A percentile compares a stretch with the other conserved stretches of the same genome.
Evolutionary conservation across 2,888 invertebrate genomes (phyloP).

Genomic region (Eupithecia exiguata): DNA sequence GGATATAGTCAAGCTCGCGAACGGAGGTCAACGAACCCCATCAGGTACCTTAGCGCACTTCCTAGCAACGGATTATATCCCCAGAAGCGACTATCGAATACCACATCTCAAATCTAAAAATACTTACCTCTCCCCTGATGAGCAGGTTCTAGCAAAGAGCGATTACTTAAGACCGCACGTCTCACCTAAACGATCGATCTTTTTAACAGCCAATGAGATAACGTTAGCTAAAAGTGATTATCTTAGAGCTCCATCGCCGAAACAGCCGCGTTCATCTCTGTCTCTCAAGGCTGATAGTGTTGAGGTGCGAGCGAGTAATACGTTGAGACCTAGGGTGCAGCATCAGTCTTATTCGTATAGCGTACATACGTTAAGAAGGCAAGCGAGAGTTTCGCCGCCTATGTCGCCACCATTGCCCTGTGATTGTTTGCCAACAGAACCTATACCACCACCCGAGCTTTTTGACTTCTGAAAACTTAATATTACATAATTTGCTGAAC

Average conservation of each 20-base stretch:
- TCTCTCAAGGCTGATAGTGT: conserved; percentile 64
- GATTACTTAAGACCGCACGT: conserved; percentile 37
- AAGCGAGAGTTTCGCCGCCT: conserved; percentile 53
- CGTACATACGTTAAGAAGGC: conserved; percentile 61
- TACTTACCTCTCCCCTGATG: conserved; percentile 38
- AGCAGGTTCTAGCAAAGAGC: conserved; percentile 37
- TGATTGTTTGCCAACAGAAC: conserved; percentile 67
- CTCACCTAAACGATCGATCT: conserved; percentile 30
- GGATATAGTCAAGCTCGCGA: conserved; percentile 76
- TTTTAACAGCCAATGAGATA: conserved; percentile 18
- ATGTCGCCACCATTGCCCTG: conserved; percentile 55
- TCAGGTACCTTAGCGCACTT: conserved; percentile 75
- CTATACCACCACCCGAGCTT: conserved; percentile 76
- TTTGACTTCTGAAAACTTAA: conserved; percentile 56
- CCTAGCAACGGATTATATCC: conserved; percentile 65
- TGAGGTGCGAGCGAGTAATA: conserved; percentile 49
- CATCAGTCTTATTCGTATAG: conserved; percentile 59
- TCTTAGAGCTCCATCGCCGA: conserved; percentile 54
- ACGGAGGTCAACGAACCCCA: conserved; percentile 72
- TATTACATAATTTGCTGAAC: neutral
- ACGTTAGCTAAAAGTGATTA: conserved; percentile 34
- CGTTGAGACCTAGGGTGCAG: conserved; percentile 46
- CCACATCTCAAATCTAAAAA: conserved; percentile 52
- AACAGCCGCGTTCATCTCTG: conserved; percentile 65
- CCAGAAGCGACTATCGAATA: conserved; percentile 66